phyloP scores from a whole-genome alignment of 1,140 invertebrate genomes.

The Penaeus vannamei region DNA sequence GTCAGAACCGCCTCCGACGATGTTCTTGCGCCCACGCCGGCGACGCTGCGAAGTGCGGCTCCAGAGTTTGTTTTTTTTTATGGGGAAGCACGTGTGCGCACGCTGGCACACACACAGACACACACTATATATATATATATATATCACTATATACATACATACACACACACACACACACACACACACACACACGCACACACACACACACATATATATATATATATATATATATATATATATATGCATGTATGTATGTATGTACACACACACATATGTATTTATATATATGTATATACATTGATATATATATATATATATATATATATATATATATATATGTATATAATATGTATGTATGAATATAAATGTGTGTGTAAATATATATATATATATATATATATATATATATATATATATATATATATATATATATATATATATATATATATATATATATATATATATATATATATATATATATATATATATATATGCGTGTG shows the following conservation, averaged over 20 bases:
- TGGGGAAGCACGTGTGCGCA: too few species aligned
- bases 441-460: background rate
- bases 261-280: background rate
- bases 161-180: conserved; percentile 37
- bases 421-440: conserved; percentile 10
- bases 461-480: background rate
- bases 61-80: too few species aligned
- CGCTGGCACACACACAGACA: too few species aligned
- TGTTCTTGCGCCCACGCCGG: too few species aligned
- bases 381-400: conserved; percentile 33
- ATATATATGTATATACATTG: conserved; percentile 6
- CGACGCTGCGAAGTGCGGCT: too few species aligned
- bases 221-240: conserved; percentile 10
- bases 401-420: conserved; percentile 25
- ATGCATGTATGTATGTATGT: background rate
- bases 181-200: background rate
- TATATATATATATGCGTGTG: background rate
- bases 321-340: conserved; percentile 27
- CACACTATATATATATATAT: too few species aligned
- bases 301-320: background rate
- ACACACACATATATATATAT: background rate
- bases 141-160: background rate
- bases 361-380: conserved; percentile 16
- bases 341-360: conserved; percentile 2
- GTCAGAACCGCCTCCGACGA: too few species aligned